These are phyloP conservation scores for Pipistrellus pygmaeus DNA, from an alignment of 2,797 vertebrate species.

Conservation along the genomic window DNA sequence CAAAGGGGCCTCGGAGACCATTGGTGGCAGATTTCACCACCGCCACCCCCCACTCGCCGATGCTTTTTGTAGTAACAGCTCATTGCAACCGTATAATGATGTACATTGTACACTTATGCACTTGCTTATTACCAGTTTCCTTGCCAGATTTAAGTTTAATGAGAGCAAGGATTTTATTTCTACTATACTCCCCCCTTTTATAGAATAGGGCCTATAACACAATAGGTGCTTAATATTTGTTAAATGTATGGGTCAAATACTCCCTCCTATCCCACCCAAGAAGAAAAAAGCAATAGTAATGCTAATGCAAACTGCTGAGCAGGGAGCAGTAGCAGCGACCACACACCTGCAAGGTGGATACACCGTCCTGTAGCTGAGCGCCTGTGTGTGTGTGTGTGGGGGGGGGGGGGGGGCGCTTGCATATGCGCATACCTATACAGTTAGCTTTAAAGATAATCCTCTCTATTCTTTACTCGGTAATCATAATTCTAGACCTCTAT, in stretches of 20 bases:
- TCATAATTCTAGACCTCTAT: not conserved
- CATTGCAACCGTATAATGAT: not conserved
- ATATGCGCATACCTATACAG: too few species aligned
- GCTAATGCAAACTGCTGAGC: not conserved
- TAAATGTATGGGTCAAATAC: not conserved
- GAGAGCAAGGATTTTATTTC: not conserved
- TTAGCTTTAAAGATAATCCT: not conserved
- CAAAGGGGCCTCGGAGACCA: not conserved
- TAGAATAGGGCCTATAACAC: not conserved
- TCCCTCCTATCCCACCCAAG: too few species aligned
- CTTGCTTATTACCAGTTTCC: not conserved
- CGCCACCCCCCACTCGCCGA: not conserved
- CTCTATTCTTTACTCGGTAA: not conserved
- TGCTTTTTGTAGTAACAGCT: not conserved
- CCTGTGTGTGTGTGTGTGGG: not conserved
- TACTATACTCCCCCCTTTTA: not conserved
- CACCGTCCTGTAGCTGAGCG: rapidly evolving
- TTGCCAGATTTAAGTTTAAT: not conserved
- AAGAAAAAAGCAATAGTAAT: not conserved
- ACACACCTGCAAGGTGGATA: too few species aligned
- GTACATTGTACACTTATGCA: not conserved
- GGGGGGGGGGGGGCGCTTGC: too few species aligned
- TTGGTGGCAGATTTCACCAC: not conserved
- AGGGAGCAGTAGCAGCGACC: not conserved
- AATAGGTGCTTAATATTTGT: not conserved